A percentile compares a stretch with the other conserved stretches of the same genome.
These are phyloP conservation scores for Copsychus sechellarum DNA, from an alignment of 2,113 vertebrate genomes.

Conservation along the genomic window DNA sequence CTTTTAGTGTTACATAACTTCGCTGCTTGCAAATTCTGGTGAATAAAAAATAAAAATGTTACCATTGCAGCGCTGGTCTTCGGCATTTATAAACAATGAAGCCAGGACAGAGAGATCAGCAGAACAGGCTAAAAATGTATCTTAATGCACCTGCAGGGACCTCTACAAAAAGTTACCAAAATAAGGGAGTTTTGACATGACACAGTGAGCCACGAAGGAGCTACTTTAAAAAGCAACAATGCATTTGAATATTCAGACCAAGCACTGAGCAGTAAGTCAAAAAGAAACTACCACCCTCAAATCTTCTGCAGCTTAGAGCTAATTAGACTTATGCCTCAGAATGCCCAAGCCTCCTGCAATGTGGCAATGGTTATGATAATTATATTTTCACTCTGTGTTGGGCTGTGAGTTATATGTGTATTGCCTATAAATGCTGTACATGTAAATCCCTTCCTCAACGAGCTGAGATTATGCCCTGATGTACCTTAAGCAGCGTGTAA, in stretches of 20 bases:
- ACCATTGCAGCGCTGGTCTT: conserved; percentile 32
- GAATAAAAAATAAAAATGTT: conserved; percentile 57
- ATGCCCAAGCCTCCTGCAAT: conserved; percentile 52
- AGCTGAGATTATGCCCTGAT: conserved; percentile 47
- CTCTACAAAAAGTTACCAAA: conserved; percentile 65
- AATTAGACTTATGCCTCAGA: conserved; percentile 75
- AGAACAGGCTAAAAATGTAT: conserved; percentile 70
- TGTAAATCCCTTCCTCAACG: conserved; percentile 52
- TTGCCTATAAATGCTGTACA: conserved; percentile 54
- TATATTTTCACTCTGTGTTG: conserved; percentile 61
- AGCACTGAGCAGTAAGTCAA: conserved; percentile 68
- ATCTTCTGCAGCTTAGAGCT: conserved; percentile 74
- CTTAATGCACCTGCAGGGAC: conserved; percentile 61
- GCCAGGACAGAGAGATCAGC: conserved; percentile 67
- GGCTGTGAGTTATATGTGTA: conserved; percentile 62
- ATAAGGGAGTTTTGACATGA: conserved; percentile 67
- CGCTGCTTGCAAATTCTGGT: not conserved
- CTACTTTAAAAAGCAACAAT: conserved; percentile 70
- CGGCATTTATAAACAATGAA: conserved; percentile 69
- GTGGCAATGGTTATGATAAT: conserved; percentile 75
- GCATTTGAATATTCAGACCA: conserved; percentile 73
- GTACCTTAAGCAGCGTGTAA: conserved; percentile 63
- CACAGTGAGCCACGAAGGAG: conserved; percentile 64
- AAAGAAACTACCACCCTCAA: conserved; percentile 66
- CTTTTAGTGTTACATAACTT: conserved; percentile 12